phyloP scores from a whole-genome alignment of 2,113 vertebrate genomes.

The Calidris pygmaea region DNA sequence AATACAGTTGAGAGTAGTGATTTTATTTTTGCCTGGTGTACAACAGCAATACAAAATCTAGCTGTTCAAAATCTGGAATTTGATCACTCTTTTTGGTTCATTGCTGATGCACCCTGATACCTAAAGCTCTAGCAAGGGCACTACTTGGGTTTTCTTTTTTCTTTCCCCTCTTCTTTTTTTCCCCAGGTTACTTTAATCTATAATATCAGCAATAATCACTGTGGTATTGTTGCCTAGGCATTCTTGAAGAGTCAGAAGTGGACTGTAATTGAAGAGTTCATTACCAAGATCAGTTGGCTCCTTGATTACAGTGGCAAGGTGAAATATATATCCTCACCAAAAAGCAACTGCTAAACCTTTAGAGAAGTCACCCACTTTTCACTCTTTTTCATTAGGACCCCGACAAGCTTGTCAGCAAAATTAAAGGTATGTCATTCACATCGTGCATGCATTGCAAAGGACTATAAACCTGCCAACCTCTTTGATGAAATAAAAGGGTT shows the following conservation, averaged over 20 bases:
- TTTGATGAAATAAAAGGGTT: conserved; percentile 88
- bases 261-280: conserved; percentile 80
- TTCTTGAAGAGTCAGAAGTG: conserved; percentile 71
- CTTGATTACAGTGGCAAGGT: conserved; percentile 79
- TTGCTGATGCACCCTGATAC: neutral
- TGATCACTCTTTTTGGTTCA: neutral
- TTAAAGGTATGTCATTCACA: conserved; percentile 95
- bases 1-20: neutral
- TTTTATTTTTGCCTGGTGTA: neutral
- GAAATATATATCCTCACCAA: conserved; percentile 79
- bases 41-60: neutral
- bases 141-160: neutral
- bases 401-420: conserved; percentile 95
- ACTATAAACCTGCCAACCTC: conserved; percentile 90
- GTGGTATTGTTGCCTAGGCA: conserved; percentile 56
- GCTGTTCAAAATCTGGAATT: neutral
- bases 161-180: neutral
- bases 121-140: neutral
- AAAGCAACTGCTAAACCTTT: conserved; percentile 85
- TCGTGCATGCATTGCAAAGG: conserved; percentile 86
- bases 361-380: conserved; percentile 85
- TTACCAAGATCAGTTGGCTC: conserved; percentile 76
- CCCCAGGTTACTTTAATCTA: conserved; percentile 23
- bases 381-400: conserved; percentile 80
- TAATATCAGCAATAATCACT: conserved; percentile 64